A percentile compares a stretch with the other conserved stretches of the same genome.
phyloP scores from a whole-genome alignment of 2,888 invertebrate genomes.

The Acleris literana region DNA sequence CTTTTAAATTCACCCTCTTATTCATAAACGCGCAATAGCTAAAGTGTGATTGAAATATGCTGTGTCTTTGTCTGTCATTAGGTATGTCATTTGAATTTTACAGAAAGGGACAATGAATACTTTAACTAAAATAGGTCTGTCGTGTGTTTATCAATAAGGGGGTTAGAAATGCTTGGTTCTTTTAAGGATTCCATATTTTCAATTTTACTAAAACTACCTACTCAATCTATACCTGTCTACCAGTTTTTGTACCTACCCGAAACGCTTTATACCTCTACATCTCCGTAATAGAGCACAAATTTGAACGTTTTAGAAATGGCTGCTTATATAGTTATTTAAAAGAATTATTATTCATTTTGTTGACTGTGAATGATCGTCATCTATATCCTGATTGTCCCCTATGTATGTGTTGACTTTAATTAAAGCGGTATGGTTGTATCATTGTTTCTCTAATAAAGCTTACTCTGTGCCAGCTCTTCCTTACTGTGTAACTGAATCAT shows the following conservation, averaged over 20 bases:
- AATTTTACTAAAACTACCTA: conserved; percentile 51
- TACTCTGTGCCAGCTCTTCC: conserved; percentile 42
- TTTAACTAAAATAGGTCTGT: too few relatives aligned
- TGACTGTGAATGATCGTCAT: conserved; percentile 49
- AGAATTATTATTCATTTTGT: conserved; percentile 53
- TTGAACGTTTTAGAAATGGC: conserved; percentile 69
- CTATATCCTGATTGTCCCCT: conserved; percentile 56
- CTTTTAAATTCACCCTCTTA: conserved; percentile 47
- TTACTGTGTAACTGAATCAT: conserved; percentile 36
- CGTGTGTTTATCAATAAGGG: too few relatives aligned
- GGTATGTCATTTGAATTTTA: too few relatives aligned
- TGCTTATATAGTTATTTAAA: conserved; percentile 68
- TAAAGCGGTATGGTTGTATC: conserved; percentile 51
- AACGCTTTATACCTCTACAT: conserved; percentile 66
- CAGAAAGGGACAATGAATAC: too few relatives aligned
- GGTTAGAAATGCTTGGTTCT: conserved; percentile 73
- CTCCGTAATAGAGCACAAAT: conserved; percentile 61
- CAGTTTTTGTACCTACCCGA: conserved; percentile 49
- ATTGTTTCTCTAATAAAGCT: conserved; percentile 52
- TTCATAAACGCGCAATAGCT: too few relatives aligned
- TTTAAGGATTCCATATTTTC: conserved; percentile 58
- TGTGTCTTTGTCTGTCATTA: too few relatives aligned
- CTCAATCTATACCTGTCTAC: conserved; percentile 32
- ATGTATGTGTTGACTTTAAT: conserved; percentile 47
- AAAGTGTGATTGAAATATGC: too few relatives aligned